Conservation (phyloP, 2,113 vertebrate species). For the Syngnathus typhle region DNA sequence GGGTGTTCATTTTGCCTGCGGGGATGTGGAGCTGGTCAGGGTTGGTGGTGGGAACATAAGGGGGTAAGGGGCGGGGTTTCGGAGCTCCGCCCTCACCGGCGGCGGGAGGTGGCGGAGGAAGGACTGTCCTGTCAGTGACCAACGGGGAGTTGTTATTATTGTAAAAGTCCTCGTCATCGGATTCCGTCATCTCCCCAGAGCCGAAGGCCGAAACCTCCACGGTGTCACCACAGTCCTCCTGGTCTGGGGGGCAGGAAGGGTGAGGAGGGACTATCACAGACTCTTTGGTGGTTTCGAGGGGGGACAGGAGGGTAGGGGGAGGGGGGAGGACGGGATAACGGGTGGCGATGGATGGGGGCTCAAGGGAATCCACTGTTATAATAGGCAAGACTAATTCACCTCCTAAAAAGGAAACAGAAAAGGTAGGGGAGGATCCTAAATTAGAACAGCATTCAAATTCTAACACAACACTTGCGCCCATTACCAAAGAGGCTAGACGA, state of each 20-base stretch:
- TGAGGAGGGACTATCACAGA: constrained; percentile 74
- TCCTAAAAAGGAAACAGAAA: constrained; percentile 79
- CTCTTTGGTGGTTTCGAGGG: constrained; percentile 85
- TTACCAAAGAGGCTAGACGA: constrained; percentile 19
- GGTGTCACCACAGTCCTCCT: constrained; percentile 89
- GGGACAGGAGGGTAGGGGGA: constrained; percentile 83
- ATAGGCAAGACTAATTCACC: constrained; percentile 95
- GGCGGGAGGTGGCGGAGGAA: constrained; percentile 75
- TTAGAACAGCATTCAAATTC: constrained; percentile 51
- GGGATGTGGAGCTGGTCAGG: constrained; percentile 81
- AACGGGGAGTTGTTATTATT: constrained; percentile 85
- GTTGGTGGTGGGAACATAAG: constrained; percentile 75
- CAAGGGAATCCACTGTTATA: constrained; percentile 93
- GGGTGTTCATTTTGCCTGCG: constrained; percentile 92
- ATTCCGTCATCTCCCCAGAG: constrained; percentile 89
- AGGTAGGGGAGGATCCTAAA: constrained; percentile 58
- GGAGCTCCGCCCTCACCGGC: constrained; percentile 70
- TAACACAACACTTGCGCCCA: constrained; percentile 30
- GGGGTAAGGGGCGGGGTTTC: constrained; percentile 71
- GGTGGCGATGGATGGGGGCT: constrained; percentile 87
- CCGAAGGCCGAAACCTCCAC: constrained; percentile 88
- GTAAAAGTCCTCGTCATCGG: constrained; percentile 93
- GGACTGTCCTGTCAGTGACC: constrained; percentile 90
- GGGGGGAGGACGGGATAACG: constrained; percentile 85
- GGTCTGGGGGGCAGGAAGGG: constrained; percentile 82